Base-by-base conservation (phyloP, 2,797 vertebrate genomes). In the Sebastes oblongus region DNA sequence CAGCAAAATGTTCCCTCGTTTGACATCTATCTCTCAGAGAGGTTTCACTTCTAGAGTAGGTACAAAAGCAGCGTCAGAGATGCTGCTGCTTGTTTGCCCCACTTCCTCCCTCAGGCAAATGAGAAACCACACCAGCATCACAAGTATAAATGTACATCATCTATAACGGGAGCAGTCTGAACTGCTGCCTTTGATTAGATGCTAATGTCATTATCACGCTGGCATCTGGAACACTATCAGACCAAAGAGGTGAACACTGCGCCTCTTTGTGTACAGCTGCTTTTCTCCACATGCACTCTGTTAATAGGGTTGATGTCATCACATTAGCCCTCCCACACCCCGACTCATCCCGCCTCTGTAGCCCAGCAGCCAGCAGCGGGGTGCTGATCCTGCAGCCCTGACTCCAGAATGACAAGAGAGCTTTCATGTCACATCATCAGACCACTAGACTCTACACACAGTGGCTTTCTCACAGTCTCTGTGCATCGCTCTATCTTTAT, bases 221-320 rank as follows among this genome's bases (percentile, higher is more conserved):
- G 76, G 81, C 61, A 81, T 82, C 82, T 79, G 64, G 66, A 82
- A 62, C 73, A 3, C 32, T 32, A 39, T 69, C 61, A 69, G 82
- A 74, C 36, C 13, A 62, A 70, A 70, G 52, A 66, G 59, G 54
- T 36, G 84, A 85, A 88, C 66, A 88, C 68, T 90, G 73, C 59
- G 72, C 76, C 82, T 34, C 79, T 92, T 90, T 92, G 89, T 90
- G 74, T 71, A 14, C 72, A 32, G 75, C 77, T 71, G 72, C 62
- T 77, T 60, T 71, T 39, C 74, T 73, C 80, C 70, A 74, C 73
- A 84, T 74, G 70, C 68, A 25, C 66, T 70, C 80, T 78, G 6
- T 69, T 91, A 84, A 91, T 81, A 72, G 72, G 66, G 25, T 72
- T 91, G 86, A 86, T 86, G 84, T 84, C 88, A 88, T 91, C 81